Conservation (phyloP, 2,797 vertebrate genomes). For the Phataginus tricuspis region DNA sequence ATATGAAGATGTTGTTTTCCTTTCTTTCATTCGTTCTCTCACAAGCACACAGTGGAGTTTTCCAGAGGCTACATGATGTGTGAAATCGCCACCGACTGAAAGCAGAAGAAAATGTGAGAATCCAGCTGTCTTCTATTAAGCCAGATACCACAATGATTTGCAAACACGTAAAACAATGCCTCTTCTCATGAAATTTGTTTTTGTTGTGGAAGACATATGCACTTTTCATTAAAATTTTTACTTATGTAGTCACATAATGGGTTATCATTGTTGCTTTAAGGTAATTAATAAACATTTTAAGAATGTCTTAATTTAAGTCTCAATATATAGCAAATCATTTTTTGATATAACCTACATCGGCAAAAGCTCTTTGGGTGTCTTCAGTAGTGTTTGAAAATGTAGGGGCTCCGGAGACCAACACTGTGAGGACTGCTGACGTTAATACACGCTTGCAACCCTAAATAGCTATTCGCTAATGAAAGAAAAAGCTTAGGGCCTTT, state of each 20-base stretch:
- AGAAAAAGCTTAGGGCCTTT: neutral
- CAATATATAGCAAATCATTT: neutral
- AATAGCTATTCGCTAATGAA: neutral
- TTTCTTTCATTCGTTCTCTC: neutral
- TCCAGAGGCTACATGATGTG: neutral
- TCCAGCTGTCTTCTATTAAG: slow-evolving; percentile 3
- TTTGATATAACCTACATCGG: neutral
- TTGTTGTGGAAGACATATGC: neutral
- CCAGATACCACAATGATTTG: neutral
- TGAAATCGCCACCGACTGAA: neutral
- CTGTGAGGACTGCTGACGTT: neutral
- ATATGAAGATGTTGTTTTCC: neutral
- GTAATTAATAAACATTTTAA: neutral
- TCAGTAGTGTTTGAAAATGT: neutral
- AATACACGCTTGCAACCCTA: fast-evolving
- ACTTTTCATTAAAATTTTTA: neutral
- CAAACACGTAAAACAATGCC: neutral
- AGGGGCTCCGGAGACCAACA: neutral
- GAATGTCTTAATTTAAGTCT: neutral
- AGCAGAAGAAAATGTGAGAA: neutral
- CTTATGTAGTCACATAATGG: neutral
- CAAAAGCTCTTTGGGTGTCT: neutral
- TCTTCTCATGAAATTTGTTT: neutral
- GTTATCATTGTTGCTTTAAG: neutral
- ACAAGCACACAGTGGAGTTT: neutral